Evolutionary conservation across 2,888 invertebrate genomes (phyloP), one percentile per base, ranked within the genome.

Genomic region (Pheosia gnoma): DNA sequence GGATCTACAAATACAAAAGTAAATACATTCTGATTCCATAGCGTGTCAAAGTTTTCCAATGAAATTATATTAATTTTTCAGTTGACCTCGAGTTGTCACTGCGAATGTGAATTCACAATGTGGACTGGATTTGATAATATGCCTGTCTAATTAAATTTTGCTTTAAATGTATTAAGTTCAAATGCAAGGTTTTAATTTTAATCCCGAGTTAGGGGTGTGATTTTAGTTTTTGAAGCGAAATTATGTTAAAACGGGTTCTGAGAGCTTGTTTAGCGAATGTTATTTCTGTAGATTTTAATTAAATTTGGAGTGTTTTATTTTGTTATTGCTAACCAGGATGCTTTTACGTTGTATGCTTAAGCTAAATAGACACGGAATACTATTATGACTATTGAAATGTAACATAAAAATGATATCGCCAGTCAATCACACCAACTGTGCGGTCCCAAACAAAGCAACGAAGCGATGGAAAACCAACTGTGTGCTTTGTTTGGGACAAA

Each of bases 141-240:
- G 53, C 36, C 37, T 53, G 11, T 4, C 38, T 53, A 69, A 65
- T 69, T 65, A 57, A 65, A 71, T 71, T 63, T 60, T 41, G 59
- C 56, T 25, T 41, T 13, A 41, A 37, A 68, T 68, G 65, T 65
- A 65, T 68, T 60, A 61, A 61, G 47, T 72, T 69, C 52, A 53
- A 57, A 69, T 57, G 59, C 9, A 6, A 51, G 13, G 38, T 38
- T 49, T 11, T 49, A 58, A 58, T 51, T 47, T 58, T 37, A 51
- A 9, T 11, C 36, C 37, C 9, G 7, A 41, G 56, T 25, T 56
- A 8, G 41, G 41, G 41, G 39, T 56, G 56, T 41, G 39, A 56
- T 41, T 37, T 53, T 53, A 53, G 37, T 53, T 53, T 53, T 36
- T 53, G 36, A 53, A 37, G 37, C 3, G 37, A 37, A 53, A 53